Conservation (phyloP, 2,113 vertebrate species). For the Centropus bengalensis region DNA sequence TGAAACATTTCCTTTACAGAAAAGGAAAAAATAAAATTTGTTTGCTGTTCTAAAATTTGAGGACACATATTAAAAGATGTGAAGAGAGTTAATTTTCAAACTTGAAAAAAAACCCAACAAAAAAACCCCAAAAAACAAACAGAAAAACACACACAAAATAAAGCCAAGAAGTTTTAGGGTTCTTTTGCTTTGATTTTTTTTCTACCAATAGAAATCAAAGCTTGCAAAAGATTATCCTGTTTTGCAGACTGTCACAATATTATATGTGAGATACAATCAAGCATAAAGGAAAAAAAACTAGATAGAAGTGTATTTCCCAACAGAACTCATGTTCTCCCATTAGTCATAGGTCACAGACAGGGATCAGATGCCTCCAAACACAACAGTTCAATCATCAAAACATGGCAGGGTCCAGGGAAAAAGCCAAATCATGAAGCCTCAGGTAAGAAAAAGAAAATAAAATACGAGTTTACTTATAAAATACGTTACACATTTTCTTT, state of each 20-base stretch:
- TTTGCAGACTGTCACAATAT: background rate
- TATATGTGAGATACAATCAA: background rate
- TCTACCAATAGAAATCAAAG: background rate
- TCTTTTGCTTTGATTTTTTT: background rate
- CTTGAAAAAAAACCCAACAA: fast-evolving
- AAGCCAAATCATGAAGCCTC: background rate
- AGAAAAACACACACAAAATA: no score
- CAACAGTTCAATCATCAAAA: background rate
- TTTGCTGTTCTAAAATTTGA: background rate
- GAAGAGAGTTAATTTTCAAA: background rate
- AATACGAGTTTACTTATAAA: background rate
- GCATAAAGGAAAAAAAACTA: background rate
- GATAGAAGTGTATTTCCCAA: background rate
- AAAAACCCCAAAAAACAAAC: no score
- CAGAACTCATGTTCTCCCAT: background rate
- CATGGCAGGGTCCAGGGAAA: background rate
- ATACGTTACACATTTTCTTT: background rate
- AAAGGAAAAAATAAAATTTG: background rate
- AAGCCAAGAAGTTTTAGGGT: background rate
- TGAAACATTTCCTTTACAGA: background rate
- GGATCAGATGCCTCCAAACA: conserved; percentile 13
- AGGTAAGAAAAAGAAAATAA: background rate
- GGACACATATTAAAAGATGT: background rate
- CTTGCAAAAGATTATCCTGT: background rate
- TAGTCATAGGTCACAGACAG: background rate